Evolutionary conservation across 2,888 invertebrate genomes (phyloP), one percentile per base, ranked within the genome.

Genomic region (Masnerella sp.): DNA sequence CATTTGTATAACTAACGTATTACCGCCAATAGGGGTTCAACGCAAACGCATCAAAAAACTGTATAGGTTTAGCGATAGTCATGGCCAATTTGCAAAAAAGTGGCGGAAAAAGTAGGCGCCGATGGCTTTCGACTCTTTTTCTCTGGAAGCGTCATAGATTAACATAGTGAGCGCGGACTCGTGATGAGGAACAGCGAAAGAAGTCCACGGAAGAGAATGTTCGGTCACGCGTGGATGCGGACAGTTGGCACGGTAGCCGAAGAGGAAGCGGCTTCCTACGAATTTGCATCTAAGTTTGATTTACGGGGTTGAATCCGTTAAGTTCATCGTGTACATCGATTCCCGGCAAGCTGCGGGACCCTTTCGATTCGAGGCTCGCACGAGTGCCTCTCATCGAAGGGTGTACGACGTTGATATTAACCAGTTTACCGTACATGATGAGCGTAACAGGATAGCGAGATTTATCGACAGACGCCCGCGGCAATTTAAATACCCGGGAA

Each of bases 161-260:
- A 76, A 62, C 76, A 69, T 74, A 54, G 52, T 40, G 47, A 38
- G 59, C 54, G 49, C 56, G 38, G 72, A 73, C 72, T 75, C 75
- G 75, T 75, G 75, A 75, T 68, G 72, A 75, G 65, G 52, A 64
- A 64, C 64, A 69, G 56, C 47, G 62, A 69, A 62, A 75, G 65
- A 73, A 74, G 64, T 73, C 70, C 73, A 71, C 70, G 84, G 83
- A 83, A 83, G 83, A 81, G 82, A 84, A 82, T 82, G 81, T 83
- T 81, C 79, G 82, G 84, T 85, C 82, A 85, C 84, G 84, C 84
- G 84, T 83, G 82, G 83, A 80, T 83, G 83, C 81, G 76, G 80
- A 76, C 79, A 79, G 76, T 81, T 80, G 78, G 80, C 81, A 80
- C 80, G 80, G 80, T 80, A 81, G 78, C 79, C 74, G 73, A 77